Percentiles rank a stretch among this genome's conserved stretches.
Conservation (phyloP, 2,113 vertebrate genomes). For the Mesitornis unicolor region DNA sequence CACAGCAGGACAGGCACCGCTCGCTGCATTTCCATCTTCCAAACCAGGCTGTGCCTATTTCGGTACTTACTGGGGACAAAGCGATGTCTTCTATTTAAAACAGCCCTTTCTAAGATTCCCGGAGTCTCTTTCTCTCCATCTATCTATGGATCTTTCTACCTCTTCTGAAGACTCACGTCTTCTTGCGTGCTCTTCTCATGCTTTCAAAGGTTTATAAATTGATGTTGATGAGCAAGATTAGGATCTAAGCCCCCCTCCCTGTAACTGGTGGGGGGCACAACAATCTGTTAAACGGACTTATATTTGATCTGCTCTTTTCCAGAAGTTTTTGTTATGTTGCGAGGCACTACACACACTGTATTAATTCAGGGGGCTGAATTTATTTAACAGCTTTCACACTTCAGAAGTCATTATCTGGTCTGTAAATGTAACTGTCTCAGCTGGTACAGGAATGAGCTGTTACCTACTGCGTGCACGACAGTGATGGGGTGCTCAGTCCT, state of each 20-base stretch:
- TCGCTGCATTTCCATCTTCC: neutral
- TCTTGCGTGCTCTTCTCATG: neutral
- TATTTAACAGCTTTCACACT: neutral
- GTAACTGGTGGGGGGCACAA: neutral
- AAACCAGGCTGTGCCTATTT: neutral
- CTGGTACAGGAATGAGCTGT: neutral
- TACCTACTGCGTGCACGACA: rapidly evolving
- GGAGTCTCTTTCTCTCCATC: rapidly evolving
- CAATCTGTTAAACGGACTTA: neutral
- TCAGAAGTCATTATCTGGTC: neutral
- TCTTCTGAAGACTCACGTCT: neutral
- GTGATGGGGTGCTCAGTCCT: neutral
- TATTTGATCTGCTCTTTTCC: neutral
- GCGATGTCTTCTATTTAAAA: neutral
- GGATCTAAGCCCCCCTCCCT: neutral
- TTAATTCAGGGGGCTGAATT: neutral
- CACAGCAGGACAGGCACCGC: neutral
- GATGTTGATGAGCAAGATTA: neutral
- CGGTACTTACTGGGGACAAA: neutral
- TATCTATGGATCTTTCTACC: neutral
- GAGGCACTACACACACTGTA: neutral
- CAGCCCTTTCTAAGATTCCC: neutral
- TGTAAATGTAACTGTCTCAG: neutral
- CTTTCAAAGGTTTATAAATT: neutral
- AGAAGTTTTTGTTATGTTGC: neutral